Base-by-base conservation (phyloP, 2,797 vertebrate species). In the Notolabrus celidotus region DNA sequence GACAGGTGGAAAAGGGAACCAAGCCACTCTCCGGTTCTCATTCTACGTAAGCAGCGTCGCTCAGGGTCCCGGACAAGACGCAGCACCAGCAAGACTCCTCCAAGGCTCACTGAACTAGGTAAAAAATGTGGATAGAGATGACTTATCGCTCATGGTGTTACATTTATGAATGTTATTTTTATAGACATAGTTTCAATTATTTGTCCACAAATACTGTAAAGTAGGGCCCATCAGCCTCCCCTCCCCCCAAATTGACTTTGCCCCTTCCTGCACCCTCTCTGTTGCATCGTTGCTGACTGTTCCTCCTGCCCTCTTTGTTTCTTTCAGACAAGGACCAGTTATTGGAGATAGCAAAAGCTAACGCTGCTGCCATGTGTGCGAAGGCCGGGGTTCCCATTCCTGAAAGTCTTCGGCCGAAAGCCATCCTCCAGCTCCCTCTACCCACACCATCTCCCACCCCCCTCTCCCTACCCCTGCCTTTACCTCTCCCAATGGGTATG, bases 271-370 rank as follows among this genome's bases (percentile, higher is more conserved):
- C 57, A 5, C 19, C 6, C 12, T 36, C 10, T 23, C 5, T 50
- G 22, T 60, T 50, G 3, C 20, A 20, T 71, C 50, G 41, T 17
- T 10, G 20, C 19, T 68, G 14, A 11, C 17, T 43, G 7, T 50
- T 2, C 50, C 25, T 52, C 46, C 54, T 10, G 9, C 19, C 3
- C 5, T 16, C 10, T n/a, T 11, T 77, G 57, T 67, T 12, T 12
- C 17, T 34, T 80, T 52, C 89, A 99, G 98, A 99, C 91, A 99
- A 99, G 86, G 98, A 98, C 84, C 98, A 99, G 79, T 94, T 99
- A 55, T 94, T 99, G 77, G 98, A 99, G 93, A 99, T 99, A 85
- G 98, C 98, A 71, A 99, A 99, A 94, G 98, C 98, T 80, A 99
- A 99, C 67, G 98, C 98, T 54, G 98, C 98, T 9, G 98, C 97